Evolutionary conservation across 2,113 vertebrate species (phyloP).

Genomic region (Gymnogyps californianus): DNA sequence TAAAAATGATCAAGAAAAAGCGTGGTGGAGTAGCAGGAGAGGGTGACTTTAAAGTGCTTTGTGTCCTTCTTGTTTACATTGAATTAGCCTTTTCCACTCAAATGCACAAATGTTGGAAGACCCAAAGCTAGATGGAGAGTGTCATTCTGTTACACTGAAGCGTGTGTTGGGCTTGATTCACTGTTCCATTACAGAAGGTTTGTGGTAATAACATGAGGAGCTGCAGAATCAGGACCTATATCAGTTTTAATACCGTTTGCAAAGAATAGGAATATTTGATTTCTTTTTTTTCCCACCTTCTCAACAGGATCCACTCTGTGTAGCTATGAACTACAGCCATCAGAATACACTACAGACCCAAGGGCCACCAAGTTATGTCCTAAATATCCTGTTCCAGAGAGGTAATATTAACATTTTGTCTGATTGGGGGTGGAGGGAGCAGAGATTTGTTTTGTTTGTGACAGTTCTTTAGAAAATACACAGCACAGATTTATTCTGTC

Average conservation of each 20-base stretch:
- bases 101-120: neutral
- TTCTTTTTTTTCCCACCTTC: neutral
- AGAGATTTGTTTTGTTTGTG: neutral
- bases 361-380: slow-evolving; percentile 85
- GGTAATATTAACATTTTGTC: slow-evolving; percentile 75
- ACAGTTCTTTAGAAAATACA: neutral
- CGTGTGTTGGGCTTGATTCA: neutral
- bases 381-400: slow-evolving; percentile 92
- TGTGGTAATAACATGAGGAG: neutral
- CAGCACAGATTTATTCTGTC: neutral
- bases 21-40: neutral
- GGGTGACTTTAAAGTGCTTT: neutral
- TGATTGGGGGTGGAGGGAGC: neutral
- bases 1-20: neutral
- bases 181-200: neutral
- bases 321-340: slow-evolving; percentile 84
- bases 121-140: neutral
- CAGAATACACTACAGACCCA: slow-evolving; percentile 82
- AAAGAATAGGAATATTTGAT: neutral
- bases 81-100: neutral
- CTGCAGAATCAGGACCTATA: neutral
- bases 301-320: slow-evolving; percentile 88
- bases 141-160: neutral
- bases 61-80: neutral
- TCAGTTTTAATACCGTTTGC: neutral